Base-by-base conservation (phyloP, 2,888 invertebrate genomes). In the Gortyna flavago region DNA sequence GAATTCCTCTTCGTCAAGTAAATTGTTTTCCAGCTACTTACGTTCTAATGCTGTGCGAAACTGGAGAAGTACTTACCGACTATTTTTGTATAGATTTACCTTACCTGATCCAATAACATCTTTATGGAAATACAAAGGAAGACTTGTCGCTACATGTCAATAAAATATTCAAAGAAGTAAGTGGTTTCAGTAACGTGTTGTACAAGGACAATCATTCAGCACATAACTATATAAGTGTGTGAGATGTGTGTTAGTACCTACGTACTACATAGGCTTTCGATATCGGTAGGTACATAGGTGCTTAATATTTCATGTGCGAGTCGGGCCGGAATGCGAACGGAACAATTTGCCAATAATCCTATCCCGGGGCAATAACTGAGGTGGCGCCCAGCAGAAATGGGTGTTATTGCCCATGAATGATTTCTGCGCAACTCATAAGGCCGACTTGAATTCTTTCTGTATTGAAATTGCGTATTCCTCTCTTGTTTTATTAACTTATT, bases 331-430 rank as follows among this genome's bases (percentile, higher is more conserved):
- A 95, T 95, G 95, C 93, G 94, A 94, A 93, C 94, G 93, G 95
- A 96, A 95, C 95, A 95, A 96, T 96, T 96, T 95, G 94, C 96
- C 96, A 96, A 96, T 96, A 96, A 95, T 95, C 95, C 95, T 93
- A 94, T 94, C 95, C 93, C 92, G 90, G 91, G 93, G 94, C 94
- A 94, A 95, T 96, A 95, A 95, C 95, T 91, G 94, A 93, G 94
- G 93, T 94, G 94, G 93, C 93, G 93, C 92, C 92, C 92, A 93
- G 89, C 93, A 93, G 93, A 94, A 95, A 95, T 94, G 93, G 93
- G 93, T 93, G 95, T 93, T 95, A 95, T 95, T 93, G 92, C 91
- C 93, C 93, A 94, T 95, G 94, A 95, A 94, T 95, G 94, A 94
- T 95, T 95, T 94, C 94, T 93, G 90, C 90, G 89, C 89, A 90